Base-by-base conservation (phyloP, 2,797 vertebrate species). In the Phrynocephalus guinanensis region DNA sequence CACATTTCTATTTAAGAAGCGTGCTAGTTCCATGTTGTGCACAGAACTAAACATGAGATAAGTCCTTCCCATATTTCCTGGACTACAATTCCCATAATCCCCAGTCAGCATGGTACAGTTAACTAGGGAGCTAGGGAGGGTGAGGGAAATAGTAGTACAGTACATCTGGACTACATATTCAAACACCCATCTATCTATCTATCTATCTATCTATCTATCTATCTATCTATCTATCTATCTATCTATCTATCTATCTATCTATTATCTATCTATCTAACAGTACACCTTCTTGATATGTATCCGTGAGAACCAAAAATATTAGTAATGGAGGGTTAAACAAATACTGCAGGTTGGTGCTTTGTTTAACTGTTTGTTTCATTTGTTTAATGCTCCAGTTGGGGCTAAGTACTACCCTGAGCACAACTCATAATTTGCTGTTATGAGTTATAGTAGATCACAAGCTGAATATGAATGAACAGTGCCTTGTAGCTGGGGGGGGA, bases 341-440 rank as follows among this genome's bases (percentile, higher is more conserved):
- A 52, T 1, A 0, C 0, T 33, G 2, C 0, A n/a, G 5, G 0
- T 11, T 9, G 88, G 80, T 3, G n/a, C 22, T 28, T 44, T 13
- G 38, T 38, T 38, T 38, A 38, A 38, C 38, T 38, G 38, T 38
- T 38, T 38, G 38, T 38, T 38, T 38, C 52, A 56, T 13, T 56
- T 56, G 52, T 56, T 10, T 7, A 56, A 56, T 13, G 13, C 9
- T 10, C 52, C 9, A 7, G 9, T 56, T 56, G 13, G 52, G 9
- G 13, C 52, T 56, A 13, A 13, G 52, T 56, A 56, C 52, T 56
- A 56, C 52, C 13, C 9, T 56, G 52, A 13, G 52, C 13, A 56
- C 52, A 10, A 56, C 52, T 56, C 9, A 56, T 56, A 56, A 56
- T 56, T 56, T 56, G 52, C 11, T 56, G 13, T 56, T 56, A 56